Percentiles rank a stretch among this genome's conserved stretches.
Conservation (phyloP, 2,797 vertebrate genomes). For the Picus viridis region DNA sequence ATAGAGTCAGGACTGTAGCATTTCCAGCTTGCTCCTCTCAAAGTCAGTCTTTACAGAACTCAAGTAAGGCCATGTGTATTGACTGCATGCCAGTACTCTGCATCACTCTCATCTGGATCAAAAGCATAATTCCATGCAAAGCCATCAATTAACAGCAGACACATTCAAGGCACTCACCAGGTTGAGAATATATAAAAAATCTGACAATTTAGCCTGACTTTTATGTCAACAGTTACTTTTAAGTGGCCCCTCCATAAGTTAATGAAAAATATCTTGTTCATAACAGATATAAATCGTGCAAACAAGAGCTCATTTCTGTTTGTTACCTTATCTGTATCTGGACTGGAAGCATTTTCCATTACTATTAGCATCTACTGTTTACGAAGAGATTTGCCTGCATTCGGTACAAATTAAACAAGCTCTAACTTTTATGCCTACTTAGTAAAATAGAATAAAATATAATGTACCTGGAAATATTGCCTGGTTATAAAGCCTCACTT, state of each 20-base stretch:
- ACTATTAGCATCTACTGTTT: not conserved
- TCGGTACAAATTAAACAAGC: constrained; percentile 22
- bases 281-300: constrained; percentile 2
- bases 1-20: not conserved
- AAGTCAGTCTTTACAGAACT: not conserved
- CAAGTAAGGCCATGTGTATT: not conserved
- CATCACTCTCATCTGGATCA: not conserved
- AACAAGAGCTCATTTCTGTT: not conserved
- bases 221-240: not conserved
- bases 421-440: not conserved
- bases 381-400: constrained; percentile 14
- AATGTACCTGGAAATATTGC: not conserved
- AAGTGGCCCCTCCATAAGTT: not conserved
- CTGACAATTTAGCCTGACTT: not conserved
- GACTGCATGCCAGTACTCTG: rapidly evolving
- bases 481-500: not conserved
- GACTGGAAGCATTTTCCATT: constrained; percentile 25
- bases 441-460: not conserved
- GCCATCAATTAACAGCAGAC: not conserved
- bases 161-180: not conserved
- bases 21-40: not conserved
- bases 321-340: not conserved
- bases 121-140: not conserved
- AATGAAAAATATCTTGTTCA: not conserved
- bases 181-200: not conserved